Evolutionary conservation across 2,797 vertebrate species (phyloP).

Genomic region (Pseudomugil tenellus): DNA sequence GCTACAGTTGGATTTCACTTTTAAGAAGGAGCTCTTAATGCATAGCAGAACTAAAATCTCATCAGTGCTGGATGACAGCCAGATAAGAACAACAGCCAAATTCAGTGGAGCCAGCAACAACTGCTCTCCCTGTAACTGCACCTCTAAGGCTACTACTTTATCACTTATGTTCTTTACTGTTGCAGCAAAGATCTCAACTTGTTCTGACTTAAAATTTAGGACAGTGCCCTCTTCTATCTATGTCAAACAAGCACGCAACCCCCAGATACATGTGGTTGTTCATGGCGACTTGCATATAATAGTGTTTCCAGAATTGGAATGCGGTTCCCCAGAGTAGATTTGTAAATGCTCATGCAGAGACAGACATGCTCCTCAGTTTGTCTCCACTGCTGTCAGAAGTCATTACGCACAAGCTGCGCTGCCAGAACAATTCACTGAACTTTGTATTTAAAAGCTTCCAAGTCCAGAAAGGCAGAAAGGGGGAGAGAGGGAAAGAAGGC

Average conservation of each 20-base stretch:
- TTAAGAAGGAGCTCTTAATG: slow-evolving; percentile 49
- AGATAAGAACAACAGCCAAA: slow-evolving; percentile 70
- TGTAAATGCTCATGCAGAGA: slow-evolving; percentile 68
- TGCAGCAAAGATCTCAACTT: slow-evolving; percentile 12
- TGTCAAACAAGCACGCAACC: slow-evolving; percentile 30
- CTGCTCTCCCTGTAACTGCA: slow-evolving; percentile 56
- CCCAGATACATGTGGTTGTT: slow-evolving; percentile 58
- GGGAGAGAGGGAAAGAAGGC: slow-evolving; percentile 23
- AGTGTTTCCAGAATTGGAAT: slow-evolving; percentile 75
- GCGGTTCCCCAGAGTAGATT: slow-evolving; percentile 69
- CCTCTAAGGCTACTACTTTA: slow-evolving; percentile 49
- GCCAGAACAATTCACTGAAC: slow-evolving; percentile 74
- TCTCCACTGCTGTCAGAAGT: slow-evolving; percentile 82
- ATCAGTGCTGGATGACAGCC: slow-evolving; percentile 65
- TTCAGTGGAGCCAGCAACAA: slow-evolving; percentile 63
- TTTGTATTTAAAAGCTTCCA: slow-evolving; percentile 70
- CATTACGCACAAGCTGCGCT: slow-evolving; percentile 73
- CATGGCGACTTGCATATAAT: slow-evolving; percentile 63
- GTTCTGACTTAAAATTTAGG: slow-evolving; percentile 9
- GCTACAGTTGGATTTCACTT: slow-evolving; percentile 40
- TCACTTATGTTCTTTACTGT: slow-evolving; percentile 38
- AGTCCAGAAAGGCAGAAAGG: slow-evolving; percentile 49
- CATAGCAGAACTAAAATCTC: slow-evolving; percentile 63
- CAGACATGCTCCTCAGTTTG: slow-evolving; percentile 75
- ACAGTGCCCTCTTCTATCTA: slow-evolving; percentile 19